Evolutionary conservation across 2,113 vertebrate genomes (phyloP).

Genomic region (Perognathus longimembris): DNA sequence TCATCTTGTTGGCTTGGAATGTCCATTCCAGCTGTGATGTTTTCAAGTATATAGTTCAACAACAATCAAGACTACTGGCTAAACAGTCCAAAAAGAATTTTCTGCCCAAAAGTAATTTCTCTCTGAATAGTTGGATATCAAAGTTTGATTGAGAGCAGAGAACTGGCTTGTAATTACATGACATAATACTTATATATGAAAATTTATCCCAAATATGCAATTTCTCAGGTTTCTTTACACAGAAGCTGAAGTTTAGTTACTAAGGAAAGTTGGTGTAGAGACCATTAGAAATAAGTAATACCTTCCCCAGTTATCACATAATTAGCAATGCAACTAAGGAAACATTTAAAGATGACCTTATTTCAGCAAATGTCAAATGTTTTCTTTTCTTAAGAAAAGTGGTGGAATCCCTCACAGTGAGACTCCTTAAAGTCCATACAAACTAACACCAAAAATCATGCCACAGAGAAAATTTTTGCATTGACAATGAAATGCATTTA

Average conservation of each 20-base stretch:
- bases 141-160: background rate
- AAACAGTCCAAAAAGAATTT: background rate
- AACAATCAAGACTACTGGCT: background rate
- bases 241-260: conserved; percentile 37
- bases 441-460: background rate
- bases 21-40: background rate
- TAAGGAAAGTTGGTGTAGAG: background rate
- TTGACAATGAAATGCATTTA: background rate
- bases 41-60: background rate
- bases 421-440: background rate
- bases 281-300: conserved; percentile 38
- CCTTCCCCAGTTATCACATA: conserved; percentile 20
- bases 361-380: background rate
- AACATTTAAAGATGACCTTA: background rate
- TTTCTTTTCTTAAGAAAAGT: background rate
- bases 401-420: background rate
- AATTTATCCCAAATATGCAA: background rate
- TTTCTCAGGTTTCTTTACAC: background rate
- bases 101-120: background rate
- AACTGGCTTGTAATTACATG: background rate
- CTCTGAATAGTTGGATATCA: background rate
- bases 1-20: background rate
- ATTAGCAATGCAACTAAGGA: background rate
- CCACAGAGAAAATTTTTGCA: background rate
- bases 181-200: background rate